Evolutionary conservation across 2,888 invertebrate genomes (phyloP), one percentile per base, ranked within the genome.

Genomic region (Laspeyria flexula): DNA sequence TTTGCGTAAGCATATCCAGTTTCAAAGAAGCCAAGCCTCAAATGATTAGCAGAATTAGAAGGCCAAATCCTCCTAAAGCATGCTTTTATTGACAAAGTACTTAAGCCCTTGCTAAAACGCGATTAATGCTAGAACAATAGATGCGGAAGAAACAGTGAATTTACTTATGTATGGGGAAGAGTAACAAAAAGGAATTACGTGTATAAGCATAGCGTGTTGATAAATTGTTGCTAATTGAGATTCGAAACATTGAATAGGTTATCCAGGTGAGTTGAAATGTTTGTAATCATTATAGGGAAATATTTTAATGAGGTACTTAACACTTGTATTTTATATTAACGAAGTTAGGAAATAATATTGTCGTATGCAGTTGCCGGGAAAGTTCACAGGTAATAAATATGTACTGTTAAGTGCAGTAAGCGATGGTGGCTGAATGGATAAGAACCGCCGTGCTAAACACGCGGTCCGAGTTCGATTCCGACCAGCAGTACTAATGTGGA

Each of bases 121-220:
- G 37, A 33, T 21, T 18, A 33, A 16, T 10, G 3, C 5, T 7
- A 9, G 15, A 33, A 33, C 33, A 33, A 33, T 33, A 33, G 33
- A 33, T 12, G 3, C 33, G 33, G 33, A 33, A 33, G 33, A 15
- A 13, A 11, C 11, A 12, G 4, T 2, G 13, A 33, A 33, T 15
- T 33, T 15, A 7, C 1, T 33, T 33, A 33, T 13, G 33, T 33
- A 33, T 33, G 15, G 33, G 33, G 33, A 33, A 33, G 33, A 33
- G 33, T 30, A 33, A 15, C 10, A 33, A 33, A 33, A 33, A 15
- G 33, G 33, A 33, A 33, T 33, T 33, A 33, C 33, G 33, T 33
- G 33, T 33, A 6, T 15, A 15, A 3, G 13, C 33, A 9, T 33
- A 15, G 33, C 33, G 33, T 33, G 33, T 9, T 11, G 5, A 1